Percentiles rank a stretch among this genome's conserved stretches.
Conservation (phyloP, 1,140 invertebrate species). For the Philotrypesis tridentata region DNA sequence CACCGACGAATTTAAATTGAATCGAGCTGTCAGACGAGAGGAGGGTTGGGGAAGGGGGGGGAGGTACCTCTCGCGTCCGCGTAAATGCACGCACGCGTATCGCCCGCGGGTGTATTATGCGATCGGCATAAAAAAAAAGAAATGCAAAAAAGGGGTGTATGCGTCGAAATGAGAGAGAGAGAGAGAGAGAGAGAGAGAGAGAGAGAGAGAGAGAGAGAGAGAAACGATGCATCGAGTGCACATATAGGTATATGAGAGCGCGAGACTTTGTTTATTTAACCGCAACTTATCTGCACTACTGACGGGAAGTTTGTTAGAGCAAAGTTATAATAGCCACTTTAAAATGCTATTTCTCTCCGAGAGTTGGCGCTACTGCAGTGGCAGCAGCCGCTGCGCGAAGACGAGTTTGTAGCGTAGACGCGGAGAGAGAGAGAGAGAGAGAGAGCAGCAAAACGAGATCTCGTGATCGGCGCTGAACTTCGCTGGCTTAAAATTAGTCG, state of each 20-base stretch:
- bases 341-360: background rate
- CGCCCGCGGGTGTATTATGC: background rate
- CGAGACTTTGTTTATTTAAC: background rate
- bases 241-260: too few relatives aligned
- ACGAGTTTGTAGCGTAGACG: background rate
- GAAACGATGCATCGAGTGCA: too few relatives aligned
- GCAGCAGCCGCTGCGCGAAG: background rate
- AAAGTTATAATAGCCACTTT: background rate
- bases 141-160: background rate
- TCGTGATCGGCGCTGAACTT: background rate
- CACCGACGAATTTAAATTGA: slow-evolving; percentile 28
- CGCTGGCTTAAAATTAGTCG: background rate
- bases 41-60: too few relatives aligned
- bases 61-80: too few relatives aligned
- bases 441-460: background rate
- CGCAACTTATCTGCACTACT: background rate
- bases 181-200: too few relatives aligned
- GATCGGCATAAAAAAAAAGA: background rate
- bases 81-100: too few relatives aligned
- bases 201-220: too few relatives aligned
- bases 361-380: background rate
- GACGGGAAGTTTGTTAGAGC: background rate
- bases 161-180: too few relatives aligned
- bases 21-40: background rate
- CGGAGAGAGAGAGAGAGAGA: too few relatives aligned